Conservation (phyloP, 2,888 invertebrate genomes). For the Tenthredo mesomela region DNA sequence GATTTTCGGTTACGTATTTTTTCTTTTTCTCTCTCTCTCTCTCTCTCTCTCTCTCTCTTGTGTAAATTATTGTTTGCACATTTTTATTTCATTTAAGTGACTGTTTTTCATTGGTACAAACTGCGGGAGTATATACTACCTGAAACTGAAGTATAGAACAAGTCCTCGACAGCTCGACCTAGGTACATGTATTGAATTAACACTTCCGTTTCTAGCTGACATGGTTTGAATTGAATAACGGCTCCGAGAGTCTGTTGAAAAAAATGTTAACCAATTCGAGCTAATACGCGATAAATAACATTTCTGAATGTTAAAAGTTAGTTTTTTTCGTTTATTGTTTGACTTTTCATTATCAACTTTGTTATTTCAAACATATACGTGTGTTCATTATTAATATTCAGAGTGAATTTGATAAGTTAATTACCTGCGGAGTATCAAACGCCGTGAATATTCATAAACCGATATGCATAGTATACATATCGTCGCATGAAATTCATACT, state of each 20-base stretch:
- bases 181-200: slow-evolving; percentile 18
- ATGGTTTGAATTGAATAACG: neutral
- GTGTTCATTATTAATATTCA: neutral
- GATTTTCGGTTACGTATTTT: no score
- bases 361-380: neutral
- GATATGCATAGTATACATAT: no score
- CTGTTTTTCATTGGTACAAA: slow-evolving; percentile 1
- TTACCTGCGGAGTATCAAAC: neutral
- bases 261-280: slow-evolving; percentile 8
- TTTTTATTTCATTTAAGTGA: neutral
- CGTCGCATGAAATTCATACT: neutral
- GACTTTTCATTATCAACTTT: neutral
- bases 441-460: slow-evolving; percentile 23
- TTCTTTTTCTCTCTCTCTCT: neutral
- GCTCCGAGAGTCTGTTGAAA: neutral
- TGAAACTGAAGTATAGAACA: neutral
- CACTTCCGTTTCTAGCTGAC: slow-evolving; percentile 34
- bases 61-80: neutral
- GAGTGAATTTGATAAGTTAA: slow-evolving; percentile 11
- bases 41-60: neutral
- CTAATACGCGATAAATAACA: neutral
- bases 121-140: neutral
- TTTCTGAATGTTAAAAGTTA: neutral
- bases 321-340: neutral
- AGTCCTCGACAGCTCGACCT: slow-evolving; percentile 16